phyloP scores from a whole-genome alignment of 35 echinoderm and acorn worm genomes.

The Lytechinus pictus region DNA sequence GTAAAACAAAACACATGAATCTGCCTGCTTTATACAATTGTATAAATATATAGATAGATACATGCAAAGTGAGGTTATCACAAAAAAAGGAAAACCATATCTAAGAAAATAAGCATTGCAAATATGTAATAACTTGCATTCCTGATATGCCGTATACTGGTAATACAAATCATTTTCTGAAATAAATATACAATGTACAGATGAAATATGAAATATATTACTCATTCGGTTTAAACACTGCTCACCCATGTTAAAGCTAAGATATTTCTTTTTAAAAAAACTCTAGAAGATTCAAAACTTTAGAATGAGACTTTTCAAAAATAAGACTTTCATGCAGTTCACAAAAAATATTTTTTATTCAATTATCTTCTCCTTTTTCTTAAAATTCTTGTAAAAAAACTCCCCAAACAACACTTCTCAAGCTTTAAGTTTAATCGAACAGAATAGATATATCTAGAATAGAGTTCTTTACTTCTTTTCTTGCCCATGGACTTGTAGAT shows the following conservation, averaged over 20 bases:
- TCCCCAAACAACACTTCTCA: neutral
- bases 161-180: neutral
- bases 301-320: neutral
- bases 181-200: slow-evolving; percentile 21
- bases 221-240: neutral
- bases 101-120: neutral
- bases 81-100: neutral
- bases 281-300: neutral
- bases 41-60: neutral
- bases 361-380: neutral
- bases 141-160: neutral
- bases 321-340: neutral
- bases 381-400: neutral
- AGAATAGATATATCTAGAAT: no score
- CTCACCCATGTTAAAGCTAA: neutral
- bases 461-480: no score
- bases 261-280: neutral
- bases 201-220: neutral
- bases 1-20: neutral
- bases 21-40: neutral
- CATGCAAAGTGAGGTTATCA: neutral
- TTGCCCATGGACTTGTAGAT: no score
- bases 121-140: neutral
- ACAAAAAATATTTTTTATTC: neutral
- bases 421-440: no score